These are phyloP conservation scores for Solenopsis invicta DNA, from an alignment of 1,140 invertebrate species.

Conservation along the genomic window DNA sequence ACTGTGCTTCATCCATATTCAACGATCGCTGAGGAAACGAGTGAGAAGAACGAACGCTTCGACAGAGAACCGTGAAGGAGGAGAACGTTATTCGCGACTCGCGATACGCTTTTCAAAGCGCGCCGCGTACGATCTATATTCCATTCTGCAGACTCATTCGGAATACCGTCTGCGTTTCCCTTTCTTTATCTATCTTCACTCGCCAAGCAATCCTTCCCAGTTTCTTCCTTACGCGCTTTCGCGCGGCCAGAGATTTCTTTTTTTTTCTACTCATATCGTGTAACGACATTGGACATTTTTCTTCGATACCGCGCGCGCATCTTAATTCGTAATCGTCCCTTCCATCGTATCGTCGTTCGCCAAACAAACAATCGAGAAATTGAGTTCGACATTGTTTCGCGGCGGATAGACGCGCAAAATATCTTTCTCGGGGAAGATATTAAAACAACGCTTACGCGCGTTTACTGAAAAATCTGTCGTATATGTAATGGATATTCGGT, in stretches of 20 bases:
- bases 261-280: background rate
- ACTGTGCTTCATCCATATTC: slow-evolving; percentile 67
- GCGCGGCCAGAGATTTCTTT: slow-evolving; percentile 15
- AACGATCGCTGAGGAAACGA: slow-evolving; percentile 55
- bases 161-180: slow-evolving; percentile 17
- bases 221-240: background rate
- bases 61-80: background rate
- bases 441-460: background rate
- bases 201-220: background rate
- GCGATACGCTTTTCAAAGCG: slow-evolving; percentile 44
- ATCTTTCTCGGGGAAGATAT: slow-evolving; percentile 5
- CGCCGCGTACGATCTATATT: slow-evolving; percentile 44
- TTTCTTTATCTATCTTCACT: background rate
- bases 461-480: background rate
- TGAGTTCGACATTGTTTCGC: background rate
- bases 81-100: background rate
- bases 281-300: background rate
- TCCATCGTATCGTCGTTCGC: background rate
- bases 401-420: background rate
- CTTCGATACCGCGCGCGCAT: background rate
- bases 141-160: slow-evolving; percentile 7
- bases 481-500: background rate
- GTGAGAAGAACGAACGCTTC: slow-evolving; percentile 18
- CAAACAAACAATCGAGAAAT: background rate
- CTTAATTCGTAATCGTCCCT: background rate